Evolutionary conservation across 1,140 invertebrate genomes (phyloP).

Genomic region (Conus betulinus): DNA sequence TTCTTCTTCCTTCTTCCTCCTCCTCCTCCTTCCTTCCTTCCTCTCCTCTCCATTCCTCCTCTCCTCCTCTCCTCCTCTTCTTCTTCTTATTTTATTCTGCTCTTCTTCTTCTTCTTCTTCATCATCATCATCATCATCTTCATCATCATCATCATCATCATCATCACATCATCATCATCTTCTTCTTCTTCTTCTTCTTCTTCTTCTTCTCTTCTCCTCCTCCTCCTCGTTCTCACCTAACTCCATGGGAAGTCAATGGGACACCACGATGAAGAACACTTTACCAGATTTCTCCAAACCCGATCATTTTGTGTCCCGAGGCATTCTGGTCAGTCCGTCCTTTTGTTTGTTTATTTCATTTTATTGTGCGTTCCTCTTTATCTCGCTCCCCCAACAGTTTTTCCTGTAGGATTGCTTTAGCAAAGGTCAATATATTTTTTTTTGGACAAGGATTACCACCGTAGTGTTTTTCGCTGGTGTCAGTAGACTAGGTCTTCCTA

Average conservation of each 20-base stretch:
- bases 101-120: conserved; percentile 24
- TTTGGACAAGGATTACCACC: no score
- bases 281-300: no score
- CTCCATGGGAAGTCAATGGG: background rate
- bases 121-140: background rate
- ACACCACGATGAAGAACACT: no score
- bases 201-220: background rate
- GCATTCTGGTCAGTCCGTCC: no score
- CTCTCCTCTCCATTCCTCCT: background rate
- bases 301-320: no score
- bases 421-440: no score
- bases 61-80: background rate
- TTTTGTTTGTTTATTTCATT: no score
- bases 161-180: background rate
- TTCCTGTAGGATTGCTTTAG: no score
- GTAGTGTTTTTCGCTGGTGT: no score
- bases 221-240: background rate
- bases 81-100: background rate
- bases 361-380: no score
- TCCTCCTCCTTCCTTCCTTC: background rate
- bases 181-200: conserved; percentile 29
- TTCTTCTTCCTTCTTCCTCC: background rate
- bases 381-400: no score
- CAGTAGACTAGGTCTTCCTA: no score
- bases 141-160: background rate